Evolutionary conservation across 2,113 vertebrate genomes (phyloP).

Genomic region (Craseonycteris thonglongyai): DNA sequence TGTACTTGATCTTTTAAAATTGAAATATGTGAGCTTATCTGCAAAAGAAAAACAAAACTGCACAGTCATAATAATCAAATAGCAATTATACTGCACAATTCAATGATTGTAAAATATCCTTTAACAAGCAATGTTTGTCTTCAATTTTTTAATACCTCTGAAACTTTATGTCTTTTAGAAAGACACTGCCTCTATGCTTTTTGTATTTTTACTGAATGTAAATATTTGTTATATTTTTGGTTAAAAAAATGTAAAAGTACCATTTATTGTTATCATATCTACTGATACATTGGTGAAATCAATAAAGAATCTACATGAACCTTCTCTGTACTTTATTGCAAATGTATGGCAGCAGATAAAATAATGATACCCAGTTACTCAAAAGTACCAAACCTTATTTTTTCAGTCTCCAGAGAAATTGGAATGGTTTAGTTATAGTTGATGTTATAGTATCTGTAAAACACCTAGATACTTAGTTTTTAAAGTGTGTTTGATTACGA

Average conservation of each 20-base stretch:
- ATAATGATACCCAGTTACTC: background rate
- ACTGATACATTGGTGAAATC: conserved; percentile 81
- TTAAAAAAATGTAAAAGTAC: conserved; percentile 93
- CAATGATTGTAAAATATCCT: conserved; percentile 87
- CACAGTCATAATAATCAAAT: conserved; percentile 86
- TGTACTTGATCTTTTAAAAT: conserved; percentile 82
- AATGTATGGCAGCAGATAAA: background rate
- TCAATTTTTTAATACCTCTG: conserved; percentile 90
- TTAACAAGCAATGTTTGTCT: conserved; percentile 89
- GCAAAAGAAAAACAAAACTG: conserved; percentile 80
- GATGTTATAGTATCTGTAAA: background rate
- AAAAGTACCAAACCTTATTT: background rate
- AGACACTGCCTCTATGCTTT: conserved; percentile 96
- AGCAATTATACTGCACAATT: conserved; percentile 90
- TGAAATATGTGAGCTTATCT: conserved; percentile 79
- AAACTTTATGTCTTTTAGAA: conserved; percentile 99
- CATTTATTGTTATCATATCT: conserved; percentile 90
- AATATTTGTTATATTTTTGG: conserved; percentile 99
- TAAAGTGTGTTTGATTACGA: background rate
- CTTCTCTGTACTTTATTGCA: background rate
- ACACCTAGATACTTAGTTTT: background rate
- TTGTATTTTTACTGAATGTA: conserved; percentile 97
- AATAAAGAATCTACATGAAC: conserved; percentile 79
- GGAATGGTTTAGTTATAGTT: background rate
- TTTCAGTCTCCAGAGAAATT: background rate